These are phyloP conservation scores for Synanthedon formicaeformis DNA, from an alignment of 2,888 invertebrate genomes.

Conservation along the genomic window DNA sequence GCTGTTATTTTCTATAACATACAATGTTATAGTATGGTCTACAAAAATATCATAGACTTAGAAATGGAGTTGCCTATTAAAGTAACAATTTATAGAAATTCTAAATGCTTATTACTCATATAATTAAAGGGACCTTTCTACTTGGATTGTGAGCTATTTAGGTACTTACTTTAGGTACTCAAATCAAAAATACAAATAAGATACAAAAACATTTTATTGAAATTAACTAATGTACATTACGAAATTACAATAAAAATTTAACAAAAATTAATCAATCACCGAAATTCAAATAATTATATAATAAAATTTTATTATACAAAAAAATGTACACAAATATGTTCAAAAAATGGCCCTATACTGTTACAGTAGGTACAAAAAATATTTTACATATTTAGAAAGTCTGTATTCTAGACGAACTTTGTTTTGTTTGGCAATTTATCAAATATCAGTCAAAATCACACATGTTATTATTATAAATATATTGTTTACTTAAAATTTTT, in stretches of 20 bases:
- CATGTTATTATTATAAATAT: constrained; percentile 6
- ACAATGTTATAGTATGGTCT: too few species aligned
- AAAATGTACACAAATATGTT: constrained; percentile 10
- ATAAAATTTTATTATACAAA: constrained; percentile 8
- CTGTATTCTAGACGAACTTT: constrained; percentile 5
- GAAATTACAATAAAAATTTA: constrained; percentile 3
- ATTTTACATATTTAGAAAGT: constrained; percentile 2
- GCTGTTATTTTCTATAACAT: too few species aligned
- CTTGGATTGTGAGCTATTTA: too few species aligned
- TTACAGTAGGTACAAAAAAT: background rate
- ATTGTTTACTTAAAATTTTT: too few species aligned
- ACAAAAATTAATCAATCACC: constrained; percentile 3
- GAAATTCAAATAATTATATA: constrained; percentile 3
- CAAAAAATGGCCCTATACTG: constrained; percentile 5
- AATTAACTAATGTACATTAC: background rate
- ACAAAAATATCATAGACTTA: too few species aligned
- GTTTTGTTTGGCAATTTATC: constrained; percentile 2
- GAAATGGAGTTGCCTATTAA: too few species aligned
- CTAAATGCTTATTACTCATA: too few species aligned
- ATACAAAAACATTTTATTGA: too few species aligned
- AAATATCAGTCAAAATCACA: constrained; percentile 3
- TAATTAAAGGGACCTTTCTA: too few species aligned
- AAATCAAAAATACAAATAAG: too few species aligned
- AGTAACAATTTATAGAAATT: too few species aligned
- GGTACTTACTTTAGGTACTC: too few species aligned